These are phyloP conservation scores for Drosophila ogumai DNA, from an alignment of 1,140 invertebrate species.

Conservation along the genomic window DNA sequence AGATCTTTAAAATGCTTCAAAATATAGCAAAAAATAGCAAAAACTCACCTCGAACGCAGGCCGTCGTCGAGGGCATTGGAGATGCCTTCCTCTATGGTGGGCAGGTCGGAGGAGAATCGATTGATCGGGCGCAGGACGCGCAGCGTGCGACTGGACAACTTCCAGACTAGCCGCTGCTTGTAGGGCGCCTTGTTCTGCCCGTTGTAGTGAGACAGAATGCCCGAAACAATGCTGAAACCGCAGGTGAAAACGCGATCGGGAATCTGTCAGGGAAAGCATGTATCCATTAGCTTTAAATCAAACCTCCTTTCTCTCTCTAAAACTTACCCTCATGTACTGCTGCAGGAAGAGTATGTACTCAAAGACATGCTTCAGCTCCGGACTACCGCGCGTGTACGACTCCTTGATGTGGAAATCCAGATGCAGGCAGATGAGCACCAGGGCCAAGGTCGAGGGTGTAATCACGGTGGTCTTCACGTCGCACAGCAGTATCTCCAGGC, in stretches of 20 bases:
- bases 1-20: not conserved
- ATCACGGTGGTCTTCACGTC: conserved; percentile 89
- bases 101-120: conserved; percentile 89
- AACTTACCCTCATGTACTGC: conserved; percentile 77
- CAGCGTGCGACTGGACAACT: conserved; percentile 88
- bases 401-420: conserved; percentile 86
- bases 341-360: conserved; percentile 84
- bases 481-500: conserved; percentile 90
- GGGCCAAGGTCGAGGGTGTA: conserved; percentile 88
- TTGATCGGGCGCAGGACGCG: conserved; percentile 90
- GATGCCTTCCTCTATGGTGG: conserved; percentile 89
- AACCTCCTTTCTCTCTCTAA: not conserved
- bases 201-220: conserved; percentile 89
- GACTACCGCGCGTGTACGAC: conserved; percentile 81
- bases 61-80: conserved; percentile 80
- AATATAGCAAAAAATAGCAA: not conserved
- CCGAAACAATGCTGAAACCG: conserved; percentile 87
- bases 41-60: conserved; percentile 79
- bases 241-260: conserved; percentile 87
- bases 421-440: conserved; percentile 89
- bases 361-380: conserved; percentile 81
- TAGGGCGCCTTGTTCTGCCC: conserved; percentile 89
- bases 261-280: conserved; percentile 86
- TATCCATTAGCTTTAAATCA: not conserved
- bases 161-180: conserved; percentile 91